Evolutionary conservation across 2,113 vertebrate species (phyloP).

Genomic region (Macrotis lagotis): DNA sequence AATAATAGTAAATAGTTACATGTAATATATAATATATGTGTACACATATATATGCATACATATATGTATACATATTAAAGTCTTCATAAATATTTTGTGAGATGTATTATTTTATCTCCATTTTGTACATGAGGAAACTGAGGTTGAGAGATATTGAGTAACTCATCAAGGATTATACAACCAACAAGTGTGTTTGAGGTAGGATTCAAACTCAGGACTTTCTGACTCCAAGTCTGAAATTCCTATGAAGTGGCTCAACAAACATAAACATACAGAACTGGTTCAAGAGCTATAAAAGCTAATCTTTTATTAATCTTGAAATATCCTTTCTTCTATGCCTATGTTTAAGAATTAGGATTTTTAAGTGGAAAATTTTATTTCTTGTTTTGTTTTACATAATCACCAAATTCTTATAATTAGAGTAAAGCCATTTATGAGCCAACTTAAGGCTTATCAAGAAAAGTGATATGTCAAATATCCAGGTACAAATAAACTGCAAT

Average conservation of each 20-base stretch:
- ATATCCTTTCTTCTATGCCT: background rate
- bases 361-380: background rate
- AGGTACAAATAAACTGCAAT: background rate
- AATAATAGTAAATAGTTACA: background rate
- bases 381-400: too few species aligned
- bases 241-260: background rate
- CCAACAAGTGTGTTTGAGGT: background rate
- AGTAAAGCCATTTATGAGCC: background rate
- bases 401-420: background rate
- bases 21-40: too few species aligned
- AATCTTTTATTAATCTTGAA: too few species aligned
- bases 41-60: background rate
- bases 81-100: background rate
- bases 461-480: background rate
- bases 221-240: background rate
- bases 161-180: background rate
- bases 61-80: too few species aligned
- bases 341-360: background rate
- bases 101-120: background rate
- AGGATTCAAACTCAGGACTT: background rate
- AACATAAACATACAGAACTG: background rate
- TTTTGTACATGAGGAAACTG: background rate
- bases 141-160: background rate
- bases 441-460: background rate
- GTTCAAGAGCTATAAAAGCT: background rate